These are phyloP conservation scores for Ophion costatus DNA, from an alignment of 2,888 invertebrate species.

Conservation along the genomic window DNA sequence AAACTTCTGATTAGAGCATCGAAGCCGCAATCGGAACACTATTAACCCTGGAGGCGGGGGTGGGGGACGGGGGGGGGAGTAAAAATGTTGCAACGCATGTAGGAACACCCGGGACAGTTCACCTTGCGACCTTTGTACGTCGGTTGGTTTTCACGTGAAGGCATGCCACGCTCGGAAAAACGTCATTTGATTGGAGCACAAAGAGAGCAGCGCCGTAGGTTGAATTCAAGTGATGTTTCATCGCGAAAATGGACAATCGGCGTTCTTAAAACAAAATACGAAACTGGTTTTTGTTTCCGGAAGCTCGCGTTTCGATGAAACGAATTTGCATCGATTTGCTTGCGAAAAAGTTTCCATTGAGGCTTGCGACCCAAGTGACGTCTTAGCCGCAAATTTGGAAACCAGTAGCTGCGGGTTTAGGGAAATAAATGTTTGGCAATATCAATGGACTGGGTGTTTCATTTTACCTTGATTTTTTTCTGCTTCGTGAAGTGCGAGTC, in stretches of 20 bases:
- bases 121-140: neutral
- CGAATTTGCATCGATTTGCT: too few species aligned
- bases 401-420: too few species aligned
- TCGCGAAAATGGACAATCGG: neutral
- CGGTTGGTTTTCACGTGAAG: neutral
- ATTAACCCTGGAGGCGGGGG: neutral
- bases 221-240: neutral
- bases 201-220: neutral
- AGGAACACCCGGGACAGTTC: neutral
- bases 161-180: neutral
- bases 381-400: too few species aligned
- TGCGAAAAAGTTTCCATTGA: too few species aligned
- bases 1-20: constrained; percentile 59
- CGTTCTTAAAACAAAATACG: neutral
- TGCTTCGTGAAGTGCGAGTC: neutral
- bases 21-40: constrained; percentile 28
- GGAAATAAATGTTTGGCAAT: too few species aligned
- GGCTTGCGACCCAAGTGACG: too few species aligned
- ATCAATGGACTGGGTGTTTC: neutral
- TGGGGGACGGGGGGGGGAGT: neutral
- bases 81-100: neutral
- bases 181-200: neutral
- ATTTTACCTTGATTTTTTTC: neutral
- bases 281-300: too few species aligned
- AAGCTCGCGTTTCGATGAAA: too few species aligned